Evolutionary conservation across 2,888 invertebrate genomes (phyloP).

Genomic region (Idaea straminata): DNA sequence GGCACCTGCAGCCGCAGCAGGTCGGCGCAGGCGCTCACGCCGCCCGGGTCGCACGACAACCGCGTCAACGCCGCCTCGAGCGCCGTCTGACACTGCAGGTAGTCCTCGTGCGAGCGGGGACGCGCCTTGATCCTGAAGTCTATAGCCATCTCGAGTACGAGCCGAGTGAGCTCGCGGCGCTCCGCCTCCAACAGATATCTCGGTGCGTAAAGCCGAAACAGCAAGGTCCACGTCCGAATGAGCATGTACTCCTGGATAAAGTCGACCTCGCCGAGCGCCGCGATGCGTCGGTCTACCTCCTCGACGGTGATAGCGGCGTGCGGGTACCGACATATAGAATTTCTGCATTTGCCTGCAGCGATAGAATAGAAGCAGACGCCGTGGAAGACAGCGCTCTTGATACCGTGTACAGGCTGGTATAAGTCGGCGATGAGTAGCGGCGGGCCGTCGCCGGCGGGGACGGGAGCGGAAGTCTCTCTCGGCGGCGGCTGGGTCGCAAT

Average conservation of each 20-base stretch:
- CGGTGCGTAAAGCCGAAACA: constrained; percentile 43
- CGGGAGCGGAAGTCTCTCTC: too few species aligned
- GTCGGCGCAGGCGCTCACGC: constrained; percentile 42
- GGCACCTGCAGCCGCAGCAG: constrained; percentile 35
- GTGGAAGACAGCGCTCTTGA: constrained; percentile 39
- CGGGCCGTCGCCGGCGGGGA: not conserved
- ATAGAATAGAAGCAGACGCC: constrained; percentile 54
- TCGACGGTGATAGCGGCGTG: constrained; percentile 33
- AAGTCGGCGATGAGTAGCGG: constrained; percentile 12
- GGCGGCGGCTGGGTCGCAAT: constrained; percentile 21
- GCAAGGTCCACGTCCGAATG: constrained; percentile 28
- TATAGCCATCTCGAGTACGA: constrained; percentile 54
- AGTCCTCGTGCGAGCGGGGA: constrained; percentile 28
- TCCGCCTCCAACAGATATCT: constrained; percentile 48
- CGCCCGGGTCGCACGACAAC: constrained; percentile 47
- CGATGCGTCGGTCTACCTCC: constrained; percentile 30
- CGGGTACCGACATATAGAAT: constrained; percentile 37
- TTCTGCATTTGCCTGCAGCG: constrained; percentile 39
- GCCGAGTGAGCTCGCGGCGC: constrained; percentile 42
- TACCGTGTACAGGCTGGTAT: constrained; percentile 23
- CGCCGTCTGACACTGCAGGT: constrained; percentile 28
- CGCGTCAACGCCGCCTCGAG: constrained; percentile 48
- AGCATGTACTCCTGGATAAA: constrained; percentile 54
- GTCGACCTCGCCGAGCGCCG: constrained; percentile 29
- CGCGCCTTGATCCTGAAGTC: constrained; percentile 38